Evolutionary conservation across 2,888 invertebrate species (phyloP), one percentile per base, ranked within the genome.

Genomic region (Leptopterna dolabrata): DNA sequence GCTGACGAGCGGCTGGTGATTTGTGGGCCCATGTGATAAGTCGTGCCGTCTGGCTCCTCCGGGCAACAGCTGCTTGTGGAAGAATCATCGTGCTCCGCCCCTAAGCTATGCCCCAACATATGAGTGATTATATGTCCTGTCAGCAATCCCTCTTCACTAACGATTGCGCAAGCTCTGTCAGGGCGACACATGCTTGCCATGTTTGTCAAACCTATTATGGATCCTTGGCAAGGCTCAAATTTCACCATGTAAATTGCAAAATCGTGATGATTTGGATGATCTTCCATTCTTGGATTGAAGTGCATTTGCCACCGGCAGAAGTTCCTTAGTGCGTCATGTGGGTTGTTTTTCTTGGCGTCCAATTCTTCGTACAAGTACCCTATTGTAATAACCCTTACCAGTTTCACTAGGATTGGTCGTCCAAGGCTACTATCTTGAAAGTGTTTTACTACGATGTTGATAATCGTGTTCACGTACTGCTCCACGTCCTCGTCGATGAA

Each of bases 201-300:
- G 89, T 93, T 93, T 0, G 94, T 93, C 88, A 93, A 91, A 7
- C 94, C 94, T 76, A 93, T 91, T 6, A 90, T 90, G 84, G 90
- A 89, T 45, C 91, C 90, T 51, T 90, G 90, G 89, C 92, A 92
- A 73, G 92, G 91, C 90, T 92, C 91, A 88, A 91, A 90, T 90
- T 93, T 93, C 29, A 94, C 93, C 29, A 94, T 91, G 29, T 94
- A 92, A 87, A 94, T 90, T 27, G 94, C 94, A 7, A 93, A 92
- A 90, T 94, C 94, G 90, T 94, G 94, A 90, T 94, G 94, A 90
- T 93, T 93, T 13, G 94, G 93, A 90, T 94, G 93, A 19, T 91
- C 91, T 89, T 94, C 94, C 88, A 93, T 92, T 63, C 91, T 91
- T 1, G 93, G 93, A 90, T 94, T 94, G 83, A 93, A 92, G 87